phyloP scores from a whole-genome alignment of 1,140 invertebrate species.

The Orius insidiosus region DNA sequence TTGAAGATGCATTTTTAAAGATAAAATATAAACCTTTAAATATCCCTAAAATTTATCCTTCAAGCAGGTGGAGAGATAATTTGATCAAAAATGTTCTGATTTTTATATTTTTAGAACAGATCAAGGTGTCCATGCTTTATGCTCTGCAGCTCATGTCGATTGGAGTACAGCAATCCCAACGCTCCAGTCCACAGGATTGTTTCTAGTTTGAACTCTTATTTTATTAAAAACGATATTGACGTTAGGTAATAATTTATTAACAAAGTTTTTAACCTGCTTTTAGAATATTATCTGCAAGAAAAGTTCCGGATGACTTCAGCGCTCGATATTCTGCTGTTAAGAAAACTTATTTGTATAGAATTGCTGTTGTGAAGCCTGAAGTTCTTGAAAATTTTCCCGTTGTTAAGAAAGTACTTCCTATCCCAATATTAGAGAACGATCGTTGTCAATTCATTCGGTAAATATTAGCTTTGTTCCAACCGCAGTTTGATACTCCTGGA shows the following conservation, averaged over 20 bases:
- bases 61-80: constrained; percentile 13
- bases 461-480: too few species aligned
- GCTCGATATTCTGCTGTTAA: constrained; percentile 15
- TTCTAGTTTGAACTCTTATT: constrained; percentile 13
- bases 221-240: constrained; percentile 10
- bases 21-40: constrained; percentile 12
- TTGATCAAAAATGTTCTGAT: neutral
- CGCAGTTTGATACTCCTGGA: too few species aligned
- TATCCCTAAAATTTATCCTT: constrained; percentile 11
- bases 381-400: constrained; percentile 6
- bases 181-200: constrained; percentile 2
- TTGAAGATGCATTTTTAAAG: constrained; percentile 11
- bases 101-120: constrained; percentile 11
- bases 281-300: constrained; percentile 10
- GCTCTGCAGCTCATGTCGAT: constrained; percentile 17
- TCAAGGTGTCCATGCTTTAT: constrained; percentile 16
- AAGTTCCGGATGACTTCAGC: constrained; percentile 17
- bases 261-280: too few species aligned
- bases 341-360: constrained; percentile 16
- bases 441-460: constrained; percentile 19
- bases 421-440: constrained; percentile 20
- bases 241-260: too few species aligned
- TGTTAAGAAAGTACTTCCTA: constrained; percentile 2
- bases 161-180: constrained; percentile 8
- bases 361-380: constrained; percentile 16